Evolutionary conservation across 1,140 invertebrate genomes (phyloP).

Genomic region (Apocrypta bakeri): DNA sequence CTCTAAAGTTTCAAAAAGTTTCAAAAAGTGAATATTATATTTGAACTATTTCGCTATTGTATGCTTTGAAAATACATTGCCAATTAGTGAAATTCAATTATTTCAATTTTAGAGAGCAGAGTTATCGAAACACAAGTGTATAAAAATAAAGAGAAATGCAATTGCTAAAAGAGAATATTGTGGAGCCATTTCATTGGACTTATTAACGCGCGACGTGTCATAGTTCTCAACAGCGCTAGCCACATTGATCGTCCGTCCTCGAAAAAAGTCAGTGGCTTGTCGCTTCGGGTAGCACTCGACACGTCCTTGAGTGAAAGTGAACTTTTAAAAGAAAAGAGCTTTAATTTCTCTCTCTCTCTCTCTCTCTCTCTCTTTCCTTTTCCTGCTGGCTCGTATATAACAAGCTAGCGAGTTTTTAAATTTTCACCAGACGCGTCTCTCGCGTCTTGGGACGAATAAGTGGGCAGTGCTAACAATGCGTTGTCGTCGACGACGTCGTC

Average conservation of each 20-base stretch:
- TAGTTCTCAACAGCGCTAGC: no score
- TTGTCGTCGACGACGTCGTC: constrained; percentile 6
- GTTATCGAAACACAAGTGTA: no score
- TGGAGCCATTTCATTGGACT: not conserved
- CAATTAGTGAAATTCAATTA: no score
- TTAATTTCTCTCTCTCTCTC: no score
- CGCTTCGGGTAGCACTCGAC: not conserved
- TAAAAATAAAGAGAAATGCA: no score
- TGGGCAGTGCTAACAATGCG: constrained; percentile 41
- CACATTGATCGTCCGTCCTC: not conserved
- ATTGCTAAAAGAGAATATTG: not conserved
- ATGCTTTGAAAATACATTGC: no score
- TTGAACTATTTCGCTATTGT: no score
- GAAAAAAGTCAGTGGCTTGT: not conserved
- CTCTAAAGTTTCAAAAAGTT: no score
- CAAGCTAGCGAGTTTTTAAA: constrained; percentile 9
- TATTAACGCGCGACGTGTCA: not conserved
- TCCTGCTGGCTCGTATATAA: not conserved
- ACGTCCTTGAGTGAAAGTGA: constrained; percentile 19
- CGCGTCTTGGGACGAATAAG: constrained; percentile 19
- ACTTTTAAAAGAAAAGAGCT: constrained; percentile 18
- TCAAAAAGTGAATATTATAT: no score
- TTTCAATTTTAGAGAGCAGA: no score
- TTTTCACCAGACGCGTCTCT: not conserved
- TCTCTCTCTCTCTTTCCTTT: not conserved